These are phyloP conservation scores for Leptopilina myrica DNA, from an alignment of 2,888 invertebrate species.

Conservation along the genomic window DNA sequence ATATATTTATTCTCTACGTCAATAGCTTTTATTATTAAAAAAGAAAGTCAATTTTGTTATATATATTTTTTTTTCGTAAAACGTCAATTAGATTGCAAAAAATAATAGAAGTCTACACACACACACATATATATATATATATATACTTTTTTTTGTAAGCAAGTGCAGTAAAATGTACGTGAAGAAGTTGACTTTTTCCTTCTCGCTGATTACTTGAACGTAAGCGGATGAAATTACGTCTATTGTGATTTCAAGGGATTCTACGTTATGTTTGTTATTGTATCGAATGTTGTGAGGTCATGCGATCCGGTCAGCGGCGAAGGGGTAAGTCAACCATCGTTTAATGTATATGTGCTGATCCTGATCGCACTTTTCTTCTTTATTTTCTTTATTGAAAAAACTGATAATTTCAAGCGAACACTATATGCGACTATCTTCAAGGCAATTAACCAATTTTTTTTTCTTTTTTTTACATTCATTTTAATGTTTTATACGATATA, in stretches of 20 bases:
- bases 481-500: no score
- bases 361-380: constrained; percentile 45
- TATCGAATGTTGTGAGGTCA: constrained; percentile 43
- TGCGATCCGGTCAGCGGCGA: constrained; percentile 48
- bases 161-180: no score
- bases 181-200: constrained; percentile 14
- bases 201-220: constrained; percentile 25
- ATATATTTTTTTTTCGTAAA: no score
- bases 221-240: constrained; percentile 37
- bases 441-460: no score
- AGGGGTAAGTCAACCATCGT: constrained; percentile 56
- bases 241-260: constrained; percentile 50
- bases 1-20: no score
- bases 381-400: constrained; percentile 44
- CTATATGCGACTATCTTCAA: no score
- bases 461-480: no score
- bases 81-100: no score
- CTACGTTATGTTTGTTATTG: background rate
- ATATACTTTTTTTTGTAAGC: no score
- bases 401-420: no score
- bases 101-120: no score
- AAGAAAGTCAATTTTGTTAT: background rate
- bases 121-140: no score
- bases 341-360: constrained; percentile 49
- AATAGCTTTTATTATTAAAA: background rate